Conservation (phyloP, 2,888 invertebrate genomes). For the Phlogophora meticulosa region DNA sequence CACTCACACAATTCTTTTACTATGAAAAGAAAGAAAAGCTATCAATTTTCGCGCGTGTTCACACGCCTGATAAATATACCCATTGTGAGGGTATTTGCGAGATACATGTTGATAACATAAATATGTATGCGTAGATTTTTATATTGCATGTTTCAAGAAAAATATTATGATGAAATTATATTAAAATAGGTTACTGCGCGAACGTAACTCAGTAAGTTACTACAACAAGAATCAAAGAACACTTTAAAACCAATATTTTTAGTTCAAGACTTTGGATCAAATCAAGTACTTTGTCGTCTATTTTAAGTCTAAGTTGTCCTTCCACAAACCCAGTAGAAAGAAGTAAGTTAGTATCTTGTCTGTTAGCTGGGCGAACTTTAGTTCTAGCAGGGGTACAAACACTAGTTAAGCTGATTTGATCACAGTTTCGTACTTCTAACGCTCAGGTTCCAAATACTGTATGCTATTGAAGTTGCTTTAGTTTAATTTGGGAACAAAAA, state of each 20-base stretch:
- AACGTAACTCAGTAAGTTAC: constrained; percentile 4
- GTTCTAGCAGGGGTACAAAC: constrained; percentile 50
- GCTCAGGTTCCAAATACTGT: constrained; percentile 37
- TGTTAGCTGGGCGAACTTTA: constrained; percentile 52
- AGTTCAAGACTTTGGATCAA: constrained; percentile 34
- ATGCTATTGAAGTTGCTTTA: constrained; percentile 26
- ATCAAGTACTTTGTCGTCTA: constrained; percentile 44
- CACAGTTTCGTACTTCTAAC: constrained; percentile 51
- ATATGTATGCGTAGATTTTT: constrained; percentile 24
- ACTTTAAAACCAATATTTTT: constrained; percentile 44
- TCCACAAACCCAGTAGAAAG: constrained; percentile 42
- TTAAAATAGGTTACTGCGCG: neutral
- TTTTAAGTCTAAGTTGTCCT: constrained; percentile 44
- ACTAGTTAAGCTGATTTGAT: constrained; percentile 58
- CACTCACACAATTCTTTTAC: constrained; percentile 71
- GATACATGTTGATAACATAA: constrained; percentile 42
- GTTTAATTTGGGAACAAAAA: constrained; percentile 33
- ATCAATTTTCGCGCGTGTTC: constrained; percentile 69
- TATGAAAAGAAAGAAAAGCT: constrained; percentile 71
- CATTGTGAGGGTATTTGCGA: constrained; percentile 43
- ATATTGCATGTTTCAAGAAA: constrained; percentile 9
- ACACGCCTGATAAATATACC: constrained; percentile 46
- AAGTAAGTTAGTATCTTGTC: constrained; percentile 58
- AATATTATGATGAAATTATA: constrained; percentile 3
- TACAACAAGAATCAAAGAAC: constrained; percentile 27